These are phyloP conservation scores for Lanius collurio DNA, from an alignment of 2,113 vertebrate species.

Conservation along the genomic window DNA sequence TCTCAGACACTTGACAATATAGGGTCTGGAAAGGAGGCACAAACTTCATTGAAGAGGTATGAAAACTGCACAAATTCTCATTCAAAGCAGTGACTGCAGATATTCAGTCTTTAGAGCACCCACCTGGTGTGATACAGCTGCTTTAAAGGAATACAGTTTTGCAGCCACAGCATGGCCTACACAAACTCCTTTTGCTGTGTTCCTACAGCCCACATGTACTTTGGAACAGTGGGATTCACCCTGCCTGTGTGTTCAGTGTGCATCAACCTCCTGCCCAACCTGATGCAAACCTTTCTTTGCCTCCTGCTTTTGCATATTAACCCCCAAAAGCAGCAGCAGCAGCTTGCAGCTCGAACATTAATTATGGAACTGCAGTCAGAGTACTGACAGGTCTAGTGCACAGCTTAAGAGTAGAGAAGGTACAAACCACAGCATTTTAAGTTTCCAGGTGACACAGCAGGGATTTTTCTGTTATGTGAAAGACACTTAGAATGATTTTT, in stretches of 20 bases:
- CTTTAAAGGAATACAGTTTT: neutral
- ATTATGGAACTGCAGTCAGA: neutral
- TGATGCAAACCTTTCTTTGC: neutral
- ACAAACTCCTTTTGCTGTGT: neutral
- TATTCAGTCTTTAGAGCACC: neutral
- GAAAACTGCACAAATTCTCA: neutral
- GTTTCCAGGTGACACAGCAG: neutral
- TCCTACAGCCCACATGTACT: rapidly evolving
- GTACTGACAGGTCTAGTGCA: neutral
- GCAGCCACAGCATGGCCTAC: neutral
- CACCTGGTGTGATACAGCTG: neutral
- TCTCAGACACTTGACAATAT: neutral
- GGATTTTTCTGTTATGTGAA: neutral
- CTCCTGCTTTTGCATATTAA: neutral
- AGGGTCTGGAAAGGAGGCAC: neutral
- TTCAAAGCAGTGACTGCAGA: neutral
- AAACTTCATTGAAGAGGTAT: neutral
- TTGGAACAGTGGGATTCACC: neutral
- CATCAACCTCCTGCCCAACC: neutral
- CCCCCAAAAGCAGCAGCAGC: neutral
- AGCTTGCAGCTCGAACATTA: neutral
- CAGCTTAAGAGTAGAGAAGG: neutral
- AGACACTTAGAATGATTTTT: neutral
- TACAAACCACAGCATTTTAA: neutral
- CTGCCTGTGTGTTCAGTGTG: neutral